A percentile compares a stretch with the other conserved stretches of the same genome.
phyloP scores from a whole-genome alignment of 1,140 invertebrate species.

The Linepithema humile region DNA sequence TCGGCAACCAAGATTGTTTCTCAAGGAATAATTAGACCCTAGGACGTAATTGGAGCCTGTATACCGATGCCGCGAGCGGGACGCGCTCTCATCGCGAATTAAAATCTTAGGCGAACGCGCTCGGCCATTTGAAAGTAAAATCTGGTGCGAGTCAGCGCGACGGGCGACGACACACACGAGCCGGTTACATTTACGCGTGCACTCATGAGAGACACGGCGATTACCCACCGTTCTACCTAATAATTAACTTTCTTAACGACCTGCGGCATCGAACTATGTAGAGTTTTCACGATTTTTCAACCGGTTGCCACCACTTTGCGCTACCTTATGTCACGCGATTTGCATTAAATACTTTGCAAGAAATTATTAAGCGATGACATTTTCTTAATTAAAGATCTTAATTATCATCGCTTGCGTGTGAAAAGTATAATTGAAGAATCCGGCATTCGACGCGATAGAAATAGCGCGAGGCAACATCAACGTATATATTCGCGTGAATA shows the following conservation, averaged over 20 bases:
- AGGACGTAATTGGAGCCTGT: constrained; percentile 11
- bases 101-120: constrained; percentile 70
- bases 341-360: not conserved
- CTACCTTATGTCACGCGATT: not conserved
- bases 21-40: constrained; percentile 30
- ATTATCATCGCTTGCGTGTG: not conserved
- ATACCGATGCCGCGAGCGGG: not conserved
- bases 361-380: not conserved
- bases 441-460: not conserved
- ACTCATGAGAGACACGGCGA: not conserved
- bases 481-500: not conserved
- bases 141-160: constrained; percentile 12
- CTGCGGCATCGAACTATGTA: not conserved
- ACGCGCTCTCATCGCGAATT: constrained; percentile 64
- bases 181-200: constrained; percentile 6
- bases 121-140: constrained; percentile 70
- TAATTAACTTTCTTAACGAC: constrained; percentile 49
- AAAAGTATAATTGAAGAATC: not conserved
- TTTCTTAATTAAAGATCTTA: not conserved
- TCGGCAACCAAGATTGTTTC: not conserved
- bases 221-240: constrained; percentile 30
- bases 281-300: constrained; percentile 3
- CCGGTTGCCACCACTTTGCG: not conserved
- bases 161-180: constrained; percentile 8
- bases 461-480: not conserved